A percentile compares a stretch with the other conserved stretches of the same genome.
Evolutionary conservation across 1,140 invertebrate species (phyloP).

Genomic region (Pristionchus pacificus): DNA sequence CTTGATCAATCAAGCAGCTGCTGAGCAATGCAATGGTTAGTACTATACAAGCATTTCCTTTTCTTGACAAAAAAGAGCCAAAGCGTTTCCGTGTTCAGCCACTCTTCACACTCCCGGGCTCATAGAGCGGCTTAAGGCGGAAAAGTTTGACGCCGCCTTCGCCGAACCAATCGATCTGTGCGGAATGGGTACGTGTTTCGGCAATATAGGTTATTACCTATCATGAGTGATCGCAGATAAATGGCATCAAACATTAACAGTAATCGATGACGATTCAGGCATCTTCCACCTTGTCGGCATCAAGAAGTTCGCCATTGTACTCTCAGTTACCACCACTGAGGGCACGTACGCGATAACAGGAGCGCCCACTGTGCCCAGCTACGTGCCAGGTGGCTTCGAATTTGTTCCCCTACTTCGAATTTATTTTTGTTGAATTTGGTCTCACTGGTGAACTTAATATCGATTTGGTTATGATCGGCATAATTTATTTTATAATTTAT

Average conservation of each 20-base stretch:
- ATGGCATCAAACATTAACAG: too few species aligned
- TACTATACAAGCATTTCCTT: not conserved
- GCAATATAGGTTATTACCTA: too few species aligned
- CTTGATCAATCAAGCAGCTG: not conserved
- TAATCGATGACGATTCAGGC: not conserved
- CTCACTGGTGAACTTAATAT: not conserved
- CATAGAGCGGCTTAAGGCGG: not conserved
- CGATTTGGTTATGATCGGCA: not conserved
- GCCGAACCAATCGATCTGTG: not conserved
- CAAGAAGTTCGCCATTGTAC: not conserved
- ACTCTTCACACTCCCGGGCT: not conserved
- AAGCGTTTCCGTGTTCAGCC: not conserved
- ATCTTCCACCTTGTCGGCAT: not conserved
- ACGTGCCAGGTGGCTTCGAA: not conserved
- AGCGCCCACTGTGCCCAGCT: not conserved
- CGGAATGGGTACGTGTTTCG: not conserved
- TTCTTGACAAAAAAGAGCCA: not conserved
- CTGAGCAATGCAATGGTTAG: not conserved
- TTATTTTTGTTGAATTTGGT: not conserved
- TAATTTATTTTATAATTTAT: not conserved
- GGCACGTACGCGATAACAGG: not conserved
- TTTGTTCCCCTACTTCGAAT: not conserved
- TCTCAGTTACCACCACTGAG: not conserved
- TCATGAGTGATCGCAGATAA: too few species aligned
- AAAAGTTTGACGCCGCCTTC: not conserved